A percentile compares a stretch with the other conserved stretches of the same genome.
These are phyloP conservation scores for Nomada lathburiana DNA, from an alignment of 2,888 invertebrate genomes.

Conservation along the genomic window DNA sequence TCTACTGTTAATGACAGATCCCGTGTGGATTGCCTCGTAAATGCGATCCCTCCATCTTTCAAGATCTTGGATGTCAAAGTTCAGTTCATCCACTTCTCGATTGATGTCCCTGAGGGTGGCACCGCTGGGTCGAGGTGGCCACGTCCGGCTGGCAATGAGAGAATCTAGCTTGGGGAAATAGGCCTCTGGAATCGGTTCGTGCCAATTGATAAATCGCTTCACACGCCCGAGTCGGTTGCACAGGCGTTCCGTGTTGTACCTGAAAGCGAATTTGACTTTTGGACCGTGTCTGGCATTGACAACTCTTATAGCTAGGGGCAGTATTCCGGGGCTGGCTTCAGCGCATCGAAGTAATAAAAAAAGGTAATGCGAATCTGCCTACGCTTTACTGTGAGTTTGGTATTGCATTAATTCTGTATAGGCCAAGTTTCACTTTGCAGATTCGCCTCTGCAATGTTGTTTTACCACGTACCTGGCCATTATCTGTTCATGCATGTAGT, in stretches of 20 bases:
- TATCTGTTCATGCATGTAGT: constrained; percentile 92
- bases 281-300: too few relatives aligned
- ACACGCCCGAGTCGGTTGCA: constrained; percentile 89
- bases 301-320: too few relatives aligned
- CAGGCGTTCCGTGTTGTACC: constrained; percentile 91
- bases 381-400: too few relatives aligned
- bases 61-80: constrained; percentile 89
- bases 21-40: constrained; percentile 89
- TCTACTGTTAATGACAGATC: constrained; percentile 86
- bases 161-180: constrained; percentile 95
- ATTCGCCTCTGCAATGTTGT: too few relatives aligned
- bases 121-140: constrained; percentile 89
- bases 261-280: constrained; percentile 76
- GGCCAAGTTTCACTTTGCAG: too few relatives aligned
- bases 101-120: constrained; percentile 87
- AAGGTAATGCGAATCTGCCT: too few relatives aligned
- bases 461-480: constrained; percentile 85
- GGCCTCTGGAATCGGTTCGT: constrained; percentile 90
- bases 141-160: constrained; percentile 90
- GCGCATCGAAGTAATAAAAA: too few relatives aligned
- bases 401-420: too few relatives aligned
- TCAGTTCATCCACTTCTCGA: constrained; percentile 89
- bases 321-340: too few relatives aligned
- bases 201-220: constrained; percentile 88
- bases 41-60: constrained; percentile 92